Percentiles rank a stretch among this genome's conserved stretches.
Evolutionary conservation across 2,888 invertebrate genomes (phyloP).

Genomic region (Conops quadrifasciatus): DNA sequence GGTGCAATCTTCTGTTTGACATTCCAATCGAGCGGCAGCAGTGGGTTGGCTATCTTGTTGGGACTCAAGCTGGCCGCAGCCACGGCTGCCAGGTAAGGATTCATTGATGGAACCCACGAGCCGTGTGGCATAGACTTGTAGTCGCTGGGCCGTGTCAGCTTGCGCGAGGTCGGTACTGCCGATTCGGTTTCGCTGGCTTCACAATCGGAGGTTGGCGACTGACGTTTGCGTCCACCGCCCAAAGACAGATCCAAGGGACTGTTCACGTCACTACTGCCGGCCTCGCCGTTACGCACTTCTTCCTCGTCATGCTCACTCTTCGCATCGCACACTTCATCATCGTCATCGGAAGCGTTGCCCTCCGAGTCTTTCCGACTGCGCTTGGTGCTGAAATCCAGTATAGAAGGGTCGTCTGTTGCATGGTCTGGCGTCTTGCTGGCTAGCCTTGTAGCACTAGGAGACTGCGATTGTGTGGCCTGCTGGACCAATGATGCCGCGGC

Average conservation of each 20-base stretch:
- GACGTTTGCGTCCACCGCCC: conserved; percentile 76
- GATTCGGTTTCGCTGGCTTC: conserved; percentile 71
- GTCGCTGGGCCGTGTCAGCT: conserved; percentile 74
- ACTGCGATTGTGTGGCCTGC: conserved; percentile 52
- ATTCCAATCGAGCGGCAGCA: conserved; percentile 76
- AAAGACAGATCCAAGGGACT: conserved; percentile 83
- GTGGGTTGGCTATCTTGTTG: conserved; percentile 65
- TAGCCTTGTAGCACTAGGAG: conserved; percentile 30
- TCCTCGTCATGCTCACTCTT: conserved; percentile 12
- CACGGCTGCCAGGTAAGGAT: conserved; percentile 82
- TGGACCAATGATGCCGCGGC: conserved; percentile 73
- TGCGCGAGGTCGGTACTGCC: conserved; percentile 64
- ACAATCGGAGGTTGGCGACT: conserved; percentile 66
- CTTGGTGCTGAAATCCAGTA: conserved; percentile 84
- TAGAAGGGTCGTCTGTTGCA: conserved; percentile 68
- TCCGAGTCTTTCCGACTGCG: conserved; percentile 68
- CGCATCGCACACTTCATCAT: conserved; percentile 53
- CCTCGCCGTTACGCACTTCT: background rate
- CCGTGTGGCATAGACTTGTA: conserved; percentile 71
- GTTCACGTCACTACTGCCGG: conserved; percentile 53
- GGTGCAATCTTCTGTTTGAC: conserved; percentile 78
- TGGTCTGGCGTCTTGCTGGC: conserved; percentile 43
- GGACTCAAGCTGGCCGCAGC: conserved; percentile 80
- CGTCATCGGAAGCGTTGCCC: conserved; percentile 55
- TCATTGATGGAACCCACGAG: conserved; percentile 82